Base-by-base conservation (phyloP, 2,113 vertebrate genomes). In the Rhadina sibilatrix region DNA sequence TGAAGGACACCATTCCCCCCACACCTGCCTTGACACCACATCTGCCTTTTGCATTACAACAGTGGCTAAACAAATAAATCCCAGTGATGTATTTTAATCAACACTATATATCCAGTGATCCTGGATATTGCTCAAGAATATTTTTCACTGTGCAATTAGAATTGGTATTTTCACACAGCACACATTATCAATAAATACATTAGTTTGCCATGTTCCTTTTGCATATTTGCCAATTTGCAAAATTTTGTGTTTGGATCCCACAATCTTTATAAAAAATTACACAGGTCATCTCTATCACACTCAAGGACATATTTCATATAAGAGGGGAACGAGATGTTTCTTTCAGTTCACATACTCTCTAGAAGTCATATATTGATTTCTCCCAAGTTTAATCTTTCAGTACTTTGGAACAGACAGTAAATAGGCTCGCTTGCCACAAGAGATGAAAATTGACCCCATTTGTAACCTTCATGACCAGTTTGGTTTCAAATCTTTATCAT, bases 281-380 rank as follows among this genome's bases (percentile, higher is more conserved):
- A 42, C 24, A 53, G 35, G 40, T 79, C 59, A 75, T 86, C 35
- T 68, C n/a, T 66, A 49, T 83, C 20, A 20, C 38, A 33, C 5
- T 77, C 37, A 72, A 38, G 38, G 88, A 22, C 2, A 3, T 75
- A 86, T 78, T 92, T 94, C 42, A 37, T n/a, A 3, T 64, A 71
- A 83, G 65, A 54, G 15, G 21, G 18, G 66, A 91, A 92, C 91
- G n/a, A 92, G 44, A 71, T 74, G 31, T 75, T 94, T 91, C 11
- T 90, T 95, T 88, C 92, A 46, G 33, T 92, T 88, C 85, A 75
- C 76, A 66, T 33, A 68, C 35, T 65, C 64, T 88, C 82, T 85
- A 85, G 65, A 91, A 95, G 95, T 89, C 71, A 78, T 54, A 19
- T 81, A 91, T 92, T 83, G 93, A 95, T 92, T 96, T 90, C 52